Conservation (phyloP, 2,888 invertebrate genomes). For the Tupiocoris notatus region DNA sequence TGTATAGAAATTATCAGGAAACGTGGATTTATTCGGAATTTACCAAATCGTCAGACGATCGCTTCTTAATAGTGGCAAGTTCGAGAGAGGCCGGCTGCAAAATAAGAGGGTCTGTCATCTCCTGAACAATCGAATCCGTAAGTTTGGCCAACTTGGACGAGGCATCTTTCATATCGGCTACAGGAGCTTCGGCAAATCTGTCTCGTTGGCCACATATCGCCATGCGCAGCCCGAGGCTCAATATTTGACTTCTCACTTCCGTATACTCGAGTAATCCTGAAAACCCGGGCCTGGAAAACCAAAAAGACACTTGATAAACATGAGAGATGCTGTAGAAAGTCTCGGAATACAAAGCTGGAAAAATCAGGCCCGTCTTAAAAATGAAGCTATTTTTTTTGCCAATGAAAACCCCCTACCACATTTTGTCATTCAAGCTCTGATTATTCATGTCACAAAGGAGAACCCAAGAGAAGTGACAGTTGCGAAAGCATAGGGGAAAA, state of each 20-base stretch:
- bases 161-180: conserved; percentile 69
- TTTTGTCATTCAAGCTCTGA: too few species aligned
- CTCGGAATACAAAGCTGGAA: too few species aligned
- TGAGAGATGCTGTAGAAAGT: too few species aligned
- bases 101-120: conserved; percentile 83
- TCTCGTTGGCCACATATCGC: conserved; percentile 89
- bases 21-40: too few species aligned
- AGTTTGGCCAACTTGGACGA: conserved; percentile 73
- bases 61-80: conserved; percentile 79
- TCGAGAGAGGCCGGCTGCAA: conserved; percentile 90
- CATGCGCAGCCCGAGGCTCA: conserved; percentile 79
- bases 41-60: conserved; percentile 76
- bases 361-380: too few species aligned
- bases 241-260: conserved; percentile 68
- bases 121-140: conserved; percentile 83
- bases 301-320: too few species aligned
- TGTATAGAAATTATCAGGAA: too few species aligned
- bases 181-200: conserved; percentile 82
- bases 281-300: conserved; percentile 59
- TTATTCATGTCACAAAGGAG: too few species aligned
- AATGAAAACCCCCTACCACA: too few species aligned
- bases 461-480: too few species aligned
- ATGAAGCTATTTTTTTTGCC: too few species aligned
- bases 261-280: conserved; percentile 68
- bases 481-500: too few species aligned